Percentiles rank a stretch among this genome's conserved stretches.
These are phyloP conservation scores for Neogale vison DNA, from an alignment of 2,113 vertebrate genomes.

Conservation along the genomic window DNA sequence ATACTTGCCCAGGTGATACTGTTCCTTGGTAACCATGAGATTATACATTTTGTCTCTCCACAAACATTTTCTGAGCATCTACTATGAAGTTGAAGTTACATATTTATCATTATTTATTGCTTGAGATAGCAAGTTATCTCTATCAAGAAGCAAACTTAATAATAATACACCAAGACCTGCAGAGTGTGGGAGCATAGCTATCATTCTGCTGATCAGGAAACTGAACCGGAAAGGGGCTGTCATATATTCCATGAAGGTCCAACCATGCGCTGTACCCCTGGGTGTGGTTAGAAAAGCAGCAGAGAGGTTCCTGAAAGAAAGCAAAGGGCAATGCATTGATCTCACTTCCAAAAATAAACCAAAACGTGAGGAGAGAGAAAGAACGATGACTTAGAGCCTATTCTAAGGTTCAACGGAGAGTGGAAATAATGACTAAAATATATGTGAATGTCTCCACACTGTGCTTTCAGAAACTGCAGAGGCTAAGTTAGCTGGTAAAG, in stretches of 20 bases:
- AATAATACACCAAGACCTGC: not conserved
- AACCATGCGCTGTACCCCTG: not conserved
- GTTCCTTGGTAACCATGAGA: not conserved
- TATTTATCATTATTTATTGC: not conserved
- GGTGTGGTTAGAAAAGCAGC: conserved; percentile 53
- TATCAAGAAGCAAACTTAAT: conserved; percentile 1
- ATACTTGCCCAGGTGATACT: not conserved
- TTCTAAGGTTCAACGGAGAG: not conserved
- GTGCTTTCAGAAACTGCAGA: not conserved
- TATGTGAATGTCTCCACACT: not conserved
- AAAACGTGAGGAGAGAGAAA: conserved; percentile 48
- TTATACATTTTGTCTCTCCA: not conserved
- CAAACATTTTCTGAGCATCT: not conserved
- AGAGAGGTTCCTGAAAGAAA: conserved; percentile 53
- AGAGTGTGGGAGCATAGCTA: not conserved
- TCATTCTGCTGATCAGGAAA: conserved; percentile 55
- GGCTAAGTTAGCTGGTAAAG: not conserved
- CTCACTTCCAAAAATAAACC: conserved; percentile 72
- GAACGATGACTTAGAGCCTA: not conserved
- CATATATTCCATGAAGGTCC: conserved; percentile 57
- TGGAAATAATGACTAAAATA: conserved; percentile 52
- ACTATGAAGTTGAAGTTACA: not conserved
- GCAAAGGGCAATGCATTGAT: conserved; percentile 20
- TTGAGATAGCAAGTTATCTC: conserved; percentile 34
- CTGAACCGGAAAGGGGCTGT: not conserved